phyloP scores from a whole-genome alignment of 2,888 invertebrate species.

The Synanthedon formicaeformis region DNA sequence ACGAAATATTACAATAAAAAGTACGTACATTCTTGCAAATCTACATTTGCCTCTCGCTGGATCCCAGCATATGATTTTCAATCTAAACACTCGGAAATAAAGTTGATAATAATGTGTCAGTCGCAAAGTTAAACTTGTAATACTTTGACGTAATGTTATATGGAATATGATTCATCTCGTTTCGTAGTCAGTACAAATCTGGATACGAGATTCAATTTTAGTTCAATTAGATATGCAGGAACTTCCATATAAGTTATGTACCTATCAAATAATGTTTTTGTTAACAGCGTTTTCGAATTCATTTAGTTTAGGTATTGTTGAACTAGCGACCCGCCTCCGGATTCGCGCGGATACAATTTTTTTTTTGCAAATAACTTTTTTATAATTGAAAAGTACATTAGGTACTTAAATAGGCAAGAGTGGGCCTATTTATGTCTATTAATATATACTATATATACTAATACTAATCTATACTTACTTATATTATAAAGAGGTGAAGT shows the following conservation, averaged over 20 bases:
- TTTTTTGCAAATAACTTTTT: too few relatives aligned
- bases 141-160: slow-evolving; percentile 47
- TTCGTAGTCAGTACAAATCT: slow-evolving; percentile 42
- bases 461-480: too few relatives aligned
- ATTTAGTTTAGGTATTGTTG: too few relatives aligned
- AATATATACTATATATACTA: too few relatives aligned
- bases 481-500: too few relatives aligned
- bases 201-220: slow-evolving; percentile 54
- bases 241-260: slow-evolving; percentile 37
- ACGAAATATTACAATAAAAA: slow-evolving; percentile 56
- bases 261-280: slow-evolving; percentile 28
- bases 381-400: too few relatives aligned
- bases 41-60: slow-evolving; percentile 9
- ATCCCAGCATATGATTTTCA: slow-evolving; percentile 19
- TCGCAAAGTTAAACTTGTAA: slow-evolving; percentile 25
- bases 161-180: slow-evolving; percentile 54
- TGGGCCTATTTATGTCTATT: too few relatives aligned
- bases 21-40: slow-evolving; percentile 23
- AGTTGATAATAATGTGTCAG: slow-evolving; percentile 18
- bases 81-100: slow-evolving; percentile 29
- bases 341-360: too few relatives aligned
- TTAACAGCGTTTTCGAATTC: not conserved
- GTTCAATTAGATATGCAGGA: slow-evolving; percentile 54
- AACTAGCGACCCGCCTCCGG: too few relatives aligned
- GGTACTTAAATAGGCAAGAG: too few relatives aligned